phyloP scores from a whole-genome alignment of 1,140 invertebrate genomes.

The Acromyrmex charruanus region DNA sequence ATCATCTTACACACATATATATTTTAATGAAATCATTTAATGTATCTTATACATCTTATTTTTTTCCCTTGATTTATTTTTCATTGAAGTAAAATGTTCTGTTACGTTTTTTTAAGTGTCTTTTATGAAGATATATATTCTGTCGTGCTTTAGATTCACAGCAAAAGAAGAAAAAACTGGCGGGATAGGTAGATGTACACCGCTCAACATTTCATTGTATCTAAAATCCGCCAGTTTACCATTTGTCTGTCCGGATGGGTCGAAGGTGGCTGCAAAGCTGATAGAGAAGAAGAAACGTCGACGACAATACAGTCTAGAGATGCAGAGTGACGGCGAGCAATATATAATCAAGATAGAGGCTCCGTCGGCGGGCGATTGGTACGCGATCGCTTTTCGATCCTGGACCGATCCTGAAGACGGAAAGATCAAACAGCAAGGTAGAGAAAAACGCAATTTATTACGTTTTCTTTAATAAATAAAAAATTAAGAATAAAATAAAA shows the following conservation, averaged over 20 bases:
- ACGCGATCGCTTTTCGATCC: constrained; percentile 91
- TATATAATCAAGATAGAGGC: constrained; percentile 87
- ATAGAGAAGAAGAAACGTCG: constrained; percentile 86
- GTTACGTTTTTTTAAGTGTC: neutral
- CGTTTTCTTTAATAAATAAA: neutral
- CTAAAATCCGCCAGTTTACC: constrained; percentile 92
- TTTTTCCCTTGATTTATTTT: neutral
- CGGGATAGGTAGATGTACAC: constrained; percentile 85
- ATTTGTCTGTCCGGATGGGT: constrained; percentile 91
- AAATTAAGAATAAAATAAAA: neutral
- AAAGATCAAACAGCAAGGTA: constrained; percentile 92
- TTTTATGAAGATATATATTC: neutral
- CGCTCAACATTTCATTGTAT: constrained; percentile 88
- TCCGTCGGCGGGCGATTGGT: constrained; percentile 93
- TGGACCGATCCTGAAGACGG: constrained; percentile 91
- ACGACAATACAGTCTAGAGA: constrained; percentile 82
- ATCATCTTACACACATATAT: neutral
- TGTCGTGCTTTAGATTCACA: constrained; percentile 78
- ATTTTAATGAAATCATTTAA: neutral
- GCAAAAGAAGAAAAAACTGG: constrained; percentile 83
- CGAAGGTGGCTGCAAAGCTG: constrained; percentile 90
- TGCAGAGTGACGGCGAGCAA: constrained; percentile 86
- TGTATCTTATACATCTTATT: neutral
- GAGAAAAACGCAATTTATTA: constrained; percentile 17
- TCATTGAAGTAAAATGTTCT: neutral